Percentiles rank a stretch among this genome's conserved stretches.
These are phyloP conservation scores for Drosophila rufa DNA, from an alignment of 1,140 invertebrate genomes.

Conservation along the genomic window DNA sequence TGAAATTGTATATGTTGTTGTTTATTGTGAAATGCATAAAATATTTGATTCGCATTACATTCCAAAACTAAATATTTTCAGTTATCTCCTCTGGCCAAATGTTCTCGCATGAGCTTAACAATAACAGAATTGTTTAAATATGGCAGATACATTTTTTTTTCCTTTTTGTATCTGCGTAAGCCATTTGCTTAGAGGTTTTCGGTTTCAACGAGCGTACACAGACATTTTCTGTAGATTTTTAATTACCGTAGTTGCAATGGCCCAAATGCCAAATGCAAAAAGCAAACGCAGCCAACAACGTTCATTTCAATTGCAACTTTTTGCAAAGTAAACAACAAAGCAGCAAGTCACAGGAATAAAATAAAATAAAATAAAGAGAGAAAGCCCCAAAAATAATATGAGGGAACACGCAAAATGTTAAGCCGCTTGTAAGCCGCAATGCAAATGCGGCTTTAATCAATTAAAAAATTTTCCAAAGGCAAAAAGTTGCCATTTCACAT, in stretches of 20 bases:
- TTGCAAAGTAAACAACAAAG: conserved; percentile 22
- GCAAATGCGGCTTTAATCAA: conserved; percentile 83
- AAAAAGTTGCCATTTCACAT: conserved; percentile 54
- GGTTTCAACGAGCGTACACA: neutral
- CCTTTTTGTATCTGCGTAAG: neutral
- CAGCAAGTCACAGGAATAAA: conserved; percentile 22
- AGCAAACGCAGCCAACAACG: conserved; percentile 33
- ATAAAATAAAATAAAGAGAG: conserved; percentile 24
- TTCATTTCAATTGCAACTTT: conserved; percentile 42
- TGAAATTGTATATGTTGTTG: neutral
- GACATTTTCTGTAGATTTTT: conserved; percentile 40
- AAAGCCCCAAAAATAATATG: conserved; percentile 53
- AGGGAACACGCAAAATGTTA: conserved; percentile 61
- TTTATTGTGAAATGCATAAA: neutral
- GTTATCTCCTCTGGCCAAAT: neutral
- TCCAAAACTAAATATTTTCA: too few relatives aligned
- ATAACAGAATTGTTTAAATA: conserved; percentile 45
- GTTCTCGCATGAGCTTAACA: conserved; percentile 11
- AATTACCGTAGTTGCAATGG: conserved; percentile 51
- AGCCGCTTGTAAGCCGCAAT: conserved; percentile 79
- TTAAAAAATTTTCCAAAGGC: conserved; percentile 73
- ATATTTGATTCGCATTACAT: neutral
- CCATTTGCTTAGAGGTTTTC: conserved; percentile 24
- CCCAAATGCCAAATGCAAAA: conserved; percentile 47
- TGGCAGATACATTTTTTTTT: conserved; percentile 16